Evolutionary conservation across 2,113 vertebrate genomes (phyloP).

Genomic region (Oncorhynchus kisutch): DNA sequence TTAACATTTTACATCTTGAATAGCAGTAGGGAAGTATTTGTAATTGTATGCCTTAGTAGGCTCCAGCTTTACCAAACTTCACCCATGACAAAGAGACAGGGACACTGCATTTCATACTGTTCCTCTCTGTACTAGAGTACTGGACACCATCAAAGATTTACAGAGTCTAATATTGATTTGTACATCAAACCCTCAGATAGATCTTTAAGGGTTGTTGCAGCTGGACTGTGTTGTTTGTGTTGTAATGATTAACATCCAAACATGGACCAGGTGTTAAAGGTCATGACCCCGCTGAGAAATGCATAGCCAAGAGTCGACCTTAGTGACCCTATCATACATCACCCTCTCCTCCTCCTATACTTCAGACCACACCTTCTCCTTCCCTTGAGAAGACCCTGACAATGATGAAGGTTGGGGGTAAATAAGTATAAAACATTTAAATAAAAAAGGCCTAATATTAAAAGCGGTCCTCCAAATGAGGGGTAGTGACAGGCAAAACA

Average conservation of each 20-base stretch:
- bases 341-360: not conserved
- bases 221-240: not conserved
- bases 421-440: not conserved
- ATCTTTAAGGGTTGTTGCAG: not conserved
- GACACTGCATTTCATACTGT: no score
- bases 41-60: not conserved
- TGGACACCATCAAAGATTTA: no score
- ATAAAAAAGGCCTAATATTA: not conserved
- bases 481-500: no score
- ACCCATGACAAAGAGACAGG: not conserved
- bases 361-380: not conserved
- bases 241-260: conserved; percentile 8
- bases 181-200: conserved; percentile 1
- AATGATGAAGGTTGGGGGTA: not conserved
- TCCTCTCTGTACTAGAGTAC: no score
- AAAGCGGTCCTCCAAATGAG: no score
- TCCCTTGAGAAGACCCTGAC: not conserved
- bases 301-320: no score
- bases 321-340: not conserved
- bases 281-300: not conserved
- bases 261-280: conserved; percentile 1
- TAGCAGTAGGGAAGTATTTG: no score
- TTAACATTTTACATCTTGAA: no score
- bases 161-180: conserved; percentile 3
- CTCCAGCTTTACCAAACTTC: no score